Conservation (phyloP, 2,888 invertebrate species). For the Sinopyrophorus schimmeli region DNA sequence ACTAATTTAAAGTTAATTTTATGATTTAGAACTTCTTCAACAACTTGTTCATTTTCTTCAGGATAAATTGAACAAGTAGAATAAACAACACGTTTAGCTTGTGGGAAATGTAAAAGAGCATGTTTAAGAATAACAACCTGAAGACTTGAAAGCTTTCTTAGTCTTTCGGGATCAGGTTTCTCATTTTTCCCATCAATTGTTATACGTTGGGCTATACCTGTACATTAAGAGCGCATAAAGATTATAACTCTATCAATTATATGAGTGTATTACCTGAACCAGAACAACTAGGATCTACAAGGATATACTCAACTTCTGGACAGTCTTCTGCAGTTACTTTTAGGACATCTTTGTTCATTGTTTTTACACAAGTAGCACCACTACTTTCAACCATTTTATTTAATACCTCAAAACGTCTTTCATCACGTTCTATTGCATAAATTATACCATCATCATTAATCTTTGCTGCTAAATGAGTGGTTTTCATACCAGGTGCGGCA, state of each 20-base stretch:
- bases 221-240: neutral
- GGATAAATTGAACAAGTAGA: conserved; percentile 92
- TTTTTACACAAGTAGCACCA: conserved; percentile 69
- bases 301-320: conserved; percentile 79
- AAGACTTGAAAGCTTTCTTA: conserved; percentile 72
- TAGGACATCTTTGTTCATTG: conserved; percentile 73
- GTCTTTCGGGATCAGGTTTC: conserved; percentile 55
- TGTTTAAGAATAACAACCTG: conserved; percentile 84
- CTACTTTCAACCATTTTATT: conserved; percentile 65
- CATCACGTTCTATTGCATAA: conserved; percentile 80
- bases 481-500: conserved; percentile 98
- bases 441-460: conserved; percentile 78
- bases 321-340: conserved; percentile 63
- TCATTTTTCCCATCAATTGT: conserved; percentile 47
- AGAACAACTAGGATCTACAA: conserved; percentile 97
- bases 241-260: neutral
- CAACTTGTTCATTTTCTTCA: conserved; percentile 92
- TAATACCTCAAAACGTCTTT: conserved; percentile 67
- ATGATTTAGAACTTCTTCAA: conserved; percentile 69
- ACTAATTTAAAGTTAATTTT: conserved; percentile 65
- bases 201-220: conserved; percentile 64
- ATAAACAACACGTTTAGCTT: conserved; percentile 85
- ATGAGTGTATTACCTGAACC: conserved; percentile 81
- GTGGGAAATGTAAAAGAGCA: conserved; percentile 82
- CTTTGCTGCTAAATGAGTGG: conserved; percentile 83